Conservation (phyloP, 2,888 invertebrate genomes). For the Drosophila ochracea region DNA sequence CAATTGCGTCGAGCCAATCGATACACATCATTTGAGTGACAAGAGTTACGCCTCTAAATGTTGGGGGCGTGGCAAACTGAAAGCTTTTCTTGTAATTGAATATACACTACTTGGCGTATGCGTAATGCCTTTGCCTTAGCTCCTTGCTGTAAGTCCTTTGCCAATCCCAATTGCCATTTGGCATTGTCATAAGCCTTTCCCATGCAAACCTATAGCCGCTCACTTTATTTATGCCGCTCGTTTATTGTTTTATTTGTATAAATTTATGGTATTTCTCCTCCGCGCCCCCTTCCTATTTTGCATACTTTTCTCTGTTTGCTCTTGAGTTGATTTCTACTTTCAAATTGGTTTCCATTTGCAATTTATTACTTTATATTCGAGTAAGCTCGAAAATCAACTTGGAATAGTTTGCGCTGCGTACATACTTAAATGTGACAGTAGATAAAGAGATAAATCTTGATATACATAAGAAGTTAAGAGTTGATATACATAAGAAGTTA, state of each 20-base stretch:
- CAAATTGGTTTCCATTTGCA: slow-evolving; percentile 6
- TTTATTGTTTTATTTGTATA: slow-evolving; percentile 72
- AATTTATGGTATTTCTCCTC: slow-evolving; percentile 47
- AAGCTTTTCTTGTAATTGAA: slow-evolving; percentile 71
- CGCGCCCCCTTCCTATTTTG: slow-evolving; percentile 8
- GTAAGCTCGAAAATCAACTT: not conserved
- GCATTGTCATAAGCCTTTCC: slow-evolving; percentile 47
- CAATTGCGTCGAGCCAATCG: slow-evolving; percentile 25
- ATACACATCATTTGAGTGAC: slow-evolving; percentile 31
- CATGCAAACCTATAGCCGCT: slow-evolving; percentile 49
- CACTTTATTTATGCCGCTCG: slow-evolving; percentile 48
- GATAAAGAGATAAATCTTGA: not conserved
- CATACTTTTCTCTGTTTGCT: slow-evolving; percentile 13
- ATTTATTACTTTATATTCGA: slow-evolving; percentile 4
- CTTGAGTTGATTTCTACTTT: slow-evolving; percentile 10
- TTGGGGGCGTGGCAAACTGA: slow-evolving; percentile 36
- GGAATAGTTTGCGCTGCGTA: not conserved
- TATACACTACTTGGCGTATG: slow-evolving; percentile 50
- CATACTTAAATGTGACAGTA: not conserved
- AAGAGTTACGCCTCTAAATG: slow-evolving; percentile 51
- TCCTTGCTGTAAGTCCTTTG: slow-evolving; percentile 4
- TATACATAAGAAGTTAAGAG: too few species aligned
- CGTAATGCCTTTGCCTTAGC: slow-evolving; percentile 26
- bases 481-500: too few species aligned
- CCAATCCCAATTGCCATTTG: slow-evolving; percentile 14